Percentiles rank a stretch among this genome's conserved stretches.
phyloP scores from a whole-genome alignment of 2,797 vertebrate species.

The Orientallactaga sibirica region DNA sequence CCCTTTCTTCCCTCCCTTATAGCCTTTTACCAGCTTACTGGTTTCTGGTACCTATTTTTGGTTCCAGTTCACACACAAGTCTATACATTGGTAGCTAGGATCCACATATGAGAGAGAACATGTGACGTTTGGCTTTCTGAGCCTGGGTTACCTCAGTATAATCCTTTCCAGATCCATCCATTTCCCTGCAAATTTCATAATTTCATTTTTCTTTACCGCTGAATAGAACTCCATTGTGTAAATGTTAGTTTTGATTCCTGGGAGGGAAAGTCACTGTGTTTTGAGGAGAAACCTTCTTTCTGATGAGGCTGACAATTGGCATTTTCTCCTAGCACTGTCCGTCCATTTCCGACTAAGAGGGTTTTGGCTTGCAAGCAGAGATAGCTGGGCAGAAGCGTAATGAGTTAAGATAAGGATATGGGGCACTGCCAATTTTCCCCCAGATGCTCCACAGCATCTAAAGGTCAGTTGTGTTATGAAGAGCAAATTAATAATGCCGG shows the following conservation, averaged over 20 bases:
- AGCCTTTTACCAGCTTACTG: no score
- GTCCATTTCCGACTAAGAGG: not conserved
- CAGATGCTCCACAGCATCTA: not conserved
- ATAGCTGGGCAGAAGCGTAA: not conserved
- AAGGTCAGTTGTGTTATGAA: slow-evolving; percentile 64
- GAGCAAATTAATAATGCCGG: slow-evolving; percentile 31
- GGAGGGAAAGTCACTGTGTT: not conserved
- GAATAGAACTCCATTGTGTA: no score
- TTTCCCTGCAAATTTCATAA: no score
- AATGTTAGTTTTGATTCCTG: not conserved
- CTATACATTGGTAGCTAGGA: no score
- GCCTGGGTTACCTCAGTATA: no score
- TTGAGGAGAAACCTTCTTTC: not conserved
- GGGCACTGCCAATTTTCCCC: not conserved
- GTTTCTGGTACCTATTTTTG: no score
- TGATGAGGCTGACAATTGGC: not conserved
- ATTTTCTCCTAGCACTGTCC: not conserved
- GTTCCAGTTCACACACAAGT: no score
- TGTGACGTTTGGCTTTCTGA: no score
- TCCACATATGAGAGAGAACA: no score
- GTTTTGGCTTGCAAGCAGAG: not conserved
- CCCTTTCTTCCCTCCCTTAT: no score
- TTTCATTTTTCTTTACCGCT: no score
- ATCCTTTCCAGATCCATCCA: no score
- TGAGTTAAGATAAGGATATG: slow-evolving; percentile 31